phyloP scores from a whole-genome alignment of 2,797 vertebrate species.

The Heterohyrax brucei region DNA sequence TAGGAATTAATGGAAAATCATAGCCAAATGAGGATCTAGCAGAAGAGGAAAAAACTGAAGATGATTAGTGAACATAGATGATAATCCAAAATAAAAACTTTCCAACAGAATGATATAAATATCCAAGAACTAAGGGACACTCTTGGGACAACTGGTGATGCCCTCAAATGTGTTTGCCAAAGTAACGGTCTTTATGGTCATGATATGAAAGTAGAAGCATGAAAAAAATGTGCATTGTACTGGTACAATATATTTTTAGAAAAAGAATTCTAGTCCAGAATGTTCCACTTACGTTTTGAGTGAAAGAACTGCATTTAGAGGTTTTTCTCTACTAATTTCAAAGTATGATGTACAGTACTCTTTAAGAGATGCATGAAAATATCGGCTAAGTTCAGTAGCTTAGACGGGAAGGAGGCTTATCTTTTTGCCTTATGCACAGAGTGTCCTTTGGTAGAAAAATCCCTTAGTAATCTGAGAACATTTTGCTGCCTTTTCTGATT shows the following conservation, averaged over 20 bases:
- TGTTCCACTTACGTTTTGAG: constrained; percentile 31
- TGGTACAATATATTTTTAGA: background rate
- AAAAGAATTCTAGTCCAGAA: background rate
- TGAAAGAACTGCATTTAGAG: background rate
- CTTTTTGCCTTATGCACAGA: background rate
- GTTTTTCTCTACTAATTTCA: constrained; percentile 41
- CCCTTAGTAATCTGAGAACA: constrained; percentile 58
- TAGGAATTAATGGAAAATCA: background rate
- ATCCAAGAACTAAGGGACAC: background rate
- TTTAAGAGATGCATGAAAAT: constrained; percentile 51
- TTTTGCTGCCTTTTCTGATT: constrained; percentile 69
- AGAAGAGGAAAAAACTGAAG: background rate
- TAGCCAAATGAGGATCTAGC: background rate
- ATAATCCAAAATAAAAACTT: background rate
- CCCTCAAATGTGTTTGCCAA: background rate
- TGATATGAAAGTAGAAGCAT: constrained; percentile 3
- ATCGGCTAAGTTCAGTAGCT: background rate
- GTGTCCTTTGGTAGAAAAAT: constrained; percentile 70
- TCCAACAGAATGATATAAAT: background rate
- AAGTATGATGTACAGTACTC: background rate
- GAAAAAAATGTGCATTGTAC: background rate
- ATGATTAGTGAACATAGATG: background rate
- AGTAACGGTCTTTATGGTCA: background rate
- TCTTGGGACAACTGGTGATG: constrained; percentile 19
- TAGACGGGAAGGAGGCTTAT: constrained; percentile 43